Percentiles rank a stretch among this genome's conserved stretches.
Conservation (phyloP, 1,140 invertebrate genomes). For the Popillia japonica region DNA sequence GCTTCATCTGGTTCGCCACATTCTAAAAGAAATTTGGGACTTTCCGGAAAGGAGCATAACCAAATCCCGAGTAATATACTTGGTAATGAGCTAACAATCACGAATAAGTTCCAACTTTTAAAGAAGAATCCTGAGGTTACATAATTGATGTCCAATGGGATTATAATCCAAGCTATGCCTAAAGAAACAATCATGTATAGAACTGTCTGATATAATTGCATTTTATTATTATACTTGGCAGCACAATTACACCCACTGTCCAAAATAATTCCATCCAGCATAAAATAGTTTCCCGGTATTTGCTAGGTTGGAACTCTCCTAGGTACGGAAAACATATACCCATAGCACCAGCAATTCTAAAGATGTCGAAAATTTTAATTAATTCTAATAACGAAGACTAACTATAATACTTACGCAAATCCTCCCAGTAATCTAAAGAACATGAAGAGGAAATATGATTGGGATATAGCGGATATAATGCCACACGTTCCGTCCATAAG, state of each 20-base stretch:
- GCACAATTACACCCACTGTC: slow-evolving; percentile 75
- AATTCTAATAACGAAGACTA: background rate
- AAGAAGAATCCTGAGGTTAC: slow-evolving; percentile 67
- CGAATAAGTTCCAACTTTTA: slow-evolving; percentile 80
- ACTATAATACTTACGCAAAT: slow-evolving; percentile 75
- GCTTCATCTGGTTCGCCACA: slow-evolving; percentile 78
- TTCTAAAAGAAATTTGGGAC: slow-evolving; percentile 83
- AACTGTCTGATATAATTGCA: background rate
- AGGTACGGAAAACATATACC: slow-evolving; percentile 80
- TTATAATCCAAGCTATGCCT: slow-evolving; percentile 78
- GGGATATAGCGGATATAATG: slow-evolving; percentile 77
- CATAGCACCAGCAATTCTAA: slow-evolving; percentile 78
- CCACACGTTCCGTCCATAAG: slow-evolving; percentile 80
- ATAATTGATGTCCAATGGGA: slow-evolving; percentile 70
- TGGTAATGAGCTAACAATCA: slow-evolving; percentile 72
- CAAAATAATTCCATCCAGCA: slow-evolving; percentile 85
- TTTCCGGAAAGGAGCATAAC: slow-evolving; percentile 83
- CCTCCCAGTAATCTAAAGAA: slow-evolving; percentile 82
- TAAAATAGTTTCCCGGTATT: slow-evolving; percentile 76
- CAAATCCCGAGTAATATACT: slow-evolving; percentile 71
- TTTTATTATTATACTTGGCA: slow-evolving; percentile 65
- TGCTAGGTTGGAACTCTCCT: slow-evolving; percentile 78
- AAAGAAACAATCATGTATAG: slow-evolving; percentile 44
- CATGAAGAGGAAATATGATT: slow-evolving; percentile 79
- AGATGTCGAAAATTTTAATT: background rate